A percentile compares a stretch with the other conserved stretches of the same genome.
phyloP scores from a whole-genome alignment of 2,797 vertebrate genomes.

The Amazona finschi region DNA sequence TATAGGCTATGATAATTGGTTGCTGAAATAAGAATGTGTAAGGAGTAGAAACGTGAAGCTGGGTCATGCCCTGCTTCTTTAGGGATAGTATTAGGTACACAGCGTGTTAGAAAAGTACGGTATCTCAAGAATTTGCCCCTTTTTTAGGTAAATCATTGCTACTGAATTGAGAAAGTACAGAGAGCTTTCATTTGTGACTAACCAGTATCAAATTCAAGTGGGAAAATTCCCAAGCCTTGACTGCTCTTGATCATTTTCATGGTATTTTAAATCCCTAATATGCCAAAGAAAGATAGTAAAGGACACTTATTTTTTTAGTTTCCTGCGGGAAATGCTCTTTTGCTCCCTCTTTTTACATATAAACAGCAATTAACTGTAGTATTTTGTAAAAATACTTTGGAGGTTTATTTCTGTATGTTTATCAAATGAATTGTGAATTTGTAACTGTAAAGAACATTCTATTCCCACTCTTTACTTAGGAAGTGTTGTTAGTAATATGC shows the following conservation, averaged over 20 bases:
- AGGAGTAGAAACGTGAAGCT: neutral
- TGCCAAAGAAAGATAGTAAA: neutral
- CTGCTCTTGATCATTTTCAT: neutral
- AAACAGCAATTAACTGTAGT: neutral
- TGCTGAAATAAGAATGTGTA: neutral
- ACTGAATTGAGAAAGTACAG: neutral
- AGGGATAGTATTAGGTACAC: neutral
- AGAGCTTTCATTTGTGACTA: neutral
- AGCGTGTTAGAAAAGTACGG: neutral
- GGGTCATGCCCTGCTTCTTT: neutral
- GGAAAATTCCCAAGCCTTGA: neutral
- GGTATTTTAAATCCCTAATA: neutral
- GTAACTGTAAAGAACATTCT: neutral
- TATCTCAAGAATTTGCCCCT: neutral
- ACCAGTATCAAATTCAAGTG: neutral
- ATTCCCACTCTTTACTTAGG: rapidly evolving
- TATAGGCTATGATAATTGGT: neutral
- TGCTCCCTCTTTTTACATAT: neutral
- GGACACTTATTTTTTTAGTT: neutral
- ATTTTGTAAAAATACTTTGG: neutral
- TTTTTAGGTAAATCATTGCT: neutral
- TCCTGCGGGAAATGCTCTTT: neutral
- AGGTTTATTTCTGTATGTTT: neutral
- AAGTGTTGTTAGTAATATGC: neutral
- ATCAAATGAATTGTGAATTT: neutral